Conservation (phyloP, 2,888 invertebrate genomes). For the Chouioia cunea region DNA sequence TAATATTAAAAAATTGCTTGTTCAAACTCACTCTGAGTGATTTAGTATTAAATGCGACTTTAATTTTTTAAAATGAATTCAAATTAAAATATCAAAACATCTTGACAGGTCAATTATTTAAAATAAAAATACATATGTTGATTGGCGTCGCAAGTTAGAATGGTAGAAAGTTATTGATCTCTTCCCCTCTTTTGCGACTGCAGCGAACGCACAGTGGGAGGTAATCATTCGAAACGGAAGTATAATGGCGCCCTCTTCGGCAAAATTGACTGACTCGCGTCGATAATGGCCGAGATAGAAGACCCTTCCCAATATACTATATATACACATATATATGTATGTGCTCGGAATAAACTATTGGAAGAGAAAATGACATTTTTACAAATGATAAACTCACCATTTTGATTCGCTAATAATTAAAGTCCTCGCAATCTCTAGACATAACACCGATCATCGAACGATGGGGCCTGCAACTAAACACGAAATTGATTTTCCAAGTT, state of each 20-base stretch:
- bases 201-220: neutral
- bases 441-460: conserved; percentile 49
- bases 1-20: too few species aligned
- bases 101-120: too few species aligned
- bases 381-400: conserved; percentile 52
- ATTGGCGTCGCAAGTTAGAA: neutral
- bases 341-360: neutral
- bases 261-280: conserved; percentile 10
- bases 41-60: too few species aligned
- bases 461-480: conserved; percentile 56
- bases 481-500: conserved; percentile 52
- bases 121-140: too few species aligned
- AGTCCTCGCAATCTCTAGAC: conserved; percentile 35
- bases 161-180: conserved; percentile 30
- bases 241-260: conserved; percentile 31
- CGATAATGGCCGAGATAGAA: neutral
- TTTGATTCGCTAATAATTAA: conserved; percentile 40
- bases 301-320: conserved; percentile 10
- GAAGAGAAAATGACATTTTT: conserved; percentile 39
- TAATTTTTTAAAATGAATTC: too few species aligned
- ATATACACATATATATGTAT: neutral
- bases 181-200: neutral
- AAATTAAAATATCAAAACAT: too few species aligned
- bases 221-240: neutral
- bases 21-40: too few species aligned